phyloP scores from a whole-genome alignment of 2,797 vertebrate species.

The Margarornis squamiger region DNA sequence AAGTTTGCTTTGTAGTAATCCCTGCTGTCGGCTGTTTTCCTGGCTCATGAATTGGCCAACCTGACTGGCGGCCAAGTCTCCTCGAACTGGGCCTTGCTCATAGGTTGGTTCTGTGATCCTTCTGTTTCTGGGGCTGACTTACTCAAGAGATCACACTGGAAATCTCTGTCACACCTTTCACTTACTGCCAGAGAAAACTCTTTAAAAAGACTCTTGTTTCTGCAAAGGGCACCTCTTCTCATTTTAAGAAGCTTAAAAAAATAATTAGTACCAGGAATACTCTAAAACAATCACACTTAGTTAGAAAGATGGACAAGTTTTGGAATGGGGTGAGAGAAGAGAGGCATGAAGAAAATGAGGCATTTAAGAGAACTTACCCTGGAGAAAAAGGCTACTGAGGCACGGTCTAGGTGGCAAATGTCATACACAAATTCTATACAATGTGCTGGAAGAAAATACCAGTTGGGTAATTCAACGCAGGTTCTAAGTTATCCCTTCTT shows the following conservation, averaged over 20 bases:
- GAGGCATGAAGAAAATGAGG: background rate
- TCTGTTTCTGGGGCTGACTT: background rate
- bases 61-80: slow-evolving; percentile 3
- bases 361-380: background rate
- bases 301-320: background rate
- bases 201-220: background rate
- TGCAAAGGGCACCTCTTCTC: background rate
- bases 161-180: background rate
- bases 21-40: slow-evolving; percentile 12
- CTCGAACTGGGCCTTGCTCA: background rate
- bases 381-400: background rate
- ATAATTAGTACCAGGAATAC: background rate
- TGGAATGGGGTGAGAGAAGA: background rate
- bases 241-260: slow-evolving; percentile 1
- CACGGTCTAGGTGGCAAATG: background rate
- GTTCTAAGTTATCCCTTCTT: background rate
- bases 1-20: slow-evolving; percentile 56
- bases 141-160: background rate
- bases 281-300: background rate
- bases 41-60: background rate
- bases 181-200: background rate
- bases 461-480: background rate
- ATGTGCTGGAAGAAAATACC: background rate
- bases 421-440: rapidly evolving
- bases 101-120: background rate